These are phyloP conservation scores for Leptinotarsa defecta DNA, from an alignment of 1,140 invertebrate genomes.

Conservation along the genomic window DNA sequence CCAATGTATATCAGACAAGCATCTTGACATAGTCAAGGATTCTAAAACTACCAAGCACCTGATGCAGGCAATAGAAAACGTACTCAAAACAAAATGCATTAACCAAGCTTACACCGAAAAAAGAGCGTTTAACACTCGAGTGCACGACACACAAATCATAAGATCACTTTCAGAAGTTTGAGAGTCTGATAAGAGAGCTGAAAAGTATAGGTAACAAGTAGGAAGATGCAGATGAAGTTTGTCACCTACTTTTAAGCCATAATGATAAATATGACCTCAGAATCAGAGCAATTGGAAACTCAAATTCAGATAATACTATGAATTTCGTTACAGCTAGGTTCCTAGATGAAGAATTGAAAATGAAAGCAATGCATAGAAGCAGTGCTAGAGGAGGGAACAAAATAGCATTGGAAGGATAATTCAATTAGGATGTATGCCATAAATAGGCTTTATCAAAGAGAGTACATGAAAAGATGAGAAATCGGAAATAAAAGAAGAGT, in stretches of 20 bases:
- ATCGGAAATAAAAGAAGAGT: conserved; percentile 1
- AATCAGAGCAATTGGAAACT: conserved; percentile 53
- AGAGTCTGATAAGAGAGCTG: conserved; percentile 35
- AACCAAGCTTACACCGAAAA: conserved; percentile 22
- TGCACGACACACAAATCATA: conserved; percentile 21
- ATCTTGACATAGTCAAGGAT: conserved; percentile 31
- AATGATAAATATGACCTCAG: conserved; percentile 49
- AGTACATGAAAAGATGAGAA: neutral
- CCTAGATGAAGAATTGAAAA: conserved; percentile 53
- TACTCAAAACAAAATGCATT: conserved; percentile 34
- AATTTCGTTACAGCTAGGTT: conserved; percentile 55
- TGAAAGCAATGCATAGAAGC: neutral
- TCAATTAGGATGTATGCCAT: conserved; percentile 3
- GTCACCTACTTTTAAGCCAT: conserved; percentile 52
- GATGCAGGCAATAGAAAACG: conserved; percentile 28
- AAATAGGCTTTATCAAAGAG: neutral
- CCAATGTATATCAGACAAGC: conserved; percentile 27
- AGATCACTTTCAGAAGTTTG: conserved; percentile 38
- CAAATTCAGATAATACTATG: conserved; percentile 52
- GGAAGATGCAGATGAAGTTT: conserved; percentile 51
- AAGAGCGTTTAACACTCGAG: conserved; percentile 34
- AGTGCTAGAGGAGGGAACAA: neutral
- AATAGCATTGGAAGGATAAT: conserved; percentile 7
- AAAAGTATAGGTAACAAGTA: conserved; percentile 50
- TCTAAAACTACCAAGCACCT: conserved; percentile 28